Percentiles rank a stretch among this genome's conserved stretches.
Conservation (phyloP, 2,888 invertebrate species). For the Dolomedes plantarius region DNA sequence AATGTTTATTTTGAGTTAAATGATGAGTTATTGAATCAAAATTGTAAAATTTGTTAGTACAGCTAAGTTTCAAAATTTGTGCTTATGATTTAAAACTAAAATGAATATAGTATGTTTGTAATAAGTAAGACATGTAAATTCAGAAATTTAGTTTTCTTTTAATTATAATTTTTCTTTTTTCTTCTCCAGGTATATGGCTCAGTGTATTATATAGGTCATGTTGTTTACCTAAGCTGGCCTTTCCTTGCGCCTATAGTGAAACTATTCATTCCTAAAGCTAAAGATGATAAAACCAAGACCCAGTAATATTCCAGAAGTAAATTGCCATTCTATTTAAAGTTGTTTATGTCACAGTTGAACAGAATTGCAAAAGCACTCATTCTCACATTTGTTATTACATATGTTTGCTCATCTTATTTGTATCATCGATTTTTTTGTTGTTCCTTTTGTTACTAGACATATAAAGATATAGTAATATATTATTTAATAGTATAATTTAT, state of each 20-base stretch:
- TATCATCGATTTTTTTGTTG: background rate
- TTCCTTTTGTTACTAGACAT: background rate
- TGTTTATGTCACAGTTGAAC: background rate
- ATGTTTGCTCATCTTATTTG: background rate
- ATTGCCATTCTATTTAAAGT: background rate
- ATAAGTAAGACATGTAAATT: no score
- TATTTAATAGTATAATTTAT: background rate
- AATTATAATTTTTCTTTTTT: no score
- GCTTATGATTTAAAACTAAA: no score
- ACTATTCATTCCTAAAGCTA: slow-evolving; percentile 50
- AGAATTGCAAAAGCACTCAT: slow-evolving; percentile 1
- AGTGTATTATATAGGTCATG: slow-evolving; percentile 72
- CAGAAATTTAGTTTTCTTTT: no score
- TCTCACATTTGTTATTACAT: background rate
- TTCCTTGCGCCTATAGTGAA: slow-evolving; percentile 54
- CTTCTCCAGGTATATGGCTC: slow-evolving; percentile 65
- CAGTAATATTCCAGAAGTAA: slow-evolving; percentile 22
- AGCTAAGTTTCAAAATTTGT: no score
- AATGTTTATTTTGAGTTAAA: no score
- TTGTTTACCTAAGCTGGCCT: slow-evolving; percentile 72
- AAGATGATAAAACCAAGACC: slow-evolving; percentile 39
- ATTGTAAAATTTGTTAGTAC: no score
- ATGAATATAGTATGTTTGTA: no score
- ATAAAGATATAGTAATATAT: slow-evolving; percentile 1
- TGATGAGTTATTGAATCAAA: no score